Conservation (phyloP, 1,140 invertebrate species). For the Brachionus rubens region DNA sequence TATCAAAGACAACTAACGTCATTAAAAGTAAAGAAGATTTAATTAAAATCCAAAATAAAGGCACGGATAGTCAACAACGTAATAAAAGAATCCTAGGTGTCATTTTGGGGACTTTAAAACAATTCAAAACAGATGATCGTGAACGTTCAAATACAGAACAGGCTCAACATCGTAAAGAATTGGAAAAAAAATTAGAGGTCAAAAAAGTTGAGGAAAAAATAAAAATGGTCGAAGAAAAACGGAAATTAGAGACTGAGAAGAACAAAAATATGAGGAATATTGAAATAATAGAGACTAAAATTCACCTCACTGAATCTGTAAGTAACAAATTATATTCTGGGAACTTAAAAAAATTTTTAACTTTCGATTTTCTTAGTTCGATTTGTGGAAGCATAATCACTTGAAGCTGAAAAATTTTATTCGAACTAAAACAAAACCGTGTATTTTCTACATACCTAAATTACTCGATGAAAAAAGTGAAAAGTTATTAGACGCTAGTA, state of each 20-base stretch:
- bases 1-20: neutral
- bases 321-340: neutral
- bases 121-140: conserved; percentile 38
- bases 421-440: conserved; percentile 18
- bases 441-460: conserved; percentile 39
- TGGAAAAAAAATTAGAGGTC: conserved; percentile 29
- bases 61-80: neutral
- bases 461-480: neutral
- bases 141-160: neutral
- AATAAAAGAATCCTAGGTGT: conserved; percentile 40
- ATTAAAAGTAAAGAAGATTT: conserved; percentile 46
- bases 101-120: conserved; percentile 29
- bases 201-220: conserved; percentile 38
- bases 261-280: neutral
- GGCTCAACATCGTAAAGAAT: conserved; percentile 24
- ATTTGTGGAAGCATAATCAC: neutral
- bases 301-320: conserved; percentile 13
- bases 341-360: neutral
- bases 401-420: conserved; percentile 28
- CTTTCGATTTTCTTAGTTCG: neutral
- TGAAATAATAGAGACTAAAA: conserved; percentile 17
- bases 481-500: neutral
- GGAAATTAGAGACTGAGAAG: conserved; percentile 12
- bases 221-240: conserved; percentile 10
- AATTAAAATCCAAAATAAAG: conserved; percentile 32